Conservation (phyloP, 2,113 vertebrate genomes). For the Mobula hypostoma region DNA sequence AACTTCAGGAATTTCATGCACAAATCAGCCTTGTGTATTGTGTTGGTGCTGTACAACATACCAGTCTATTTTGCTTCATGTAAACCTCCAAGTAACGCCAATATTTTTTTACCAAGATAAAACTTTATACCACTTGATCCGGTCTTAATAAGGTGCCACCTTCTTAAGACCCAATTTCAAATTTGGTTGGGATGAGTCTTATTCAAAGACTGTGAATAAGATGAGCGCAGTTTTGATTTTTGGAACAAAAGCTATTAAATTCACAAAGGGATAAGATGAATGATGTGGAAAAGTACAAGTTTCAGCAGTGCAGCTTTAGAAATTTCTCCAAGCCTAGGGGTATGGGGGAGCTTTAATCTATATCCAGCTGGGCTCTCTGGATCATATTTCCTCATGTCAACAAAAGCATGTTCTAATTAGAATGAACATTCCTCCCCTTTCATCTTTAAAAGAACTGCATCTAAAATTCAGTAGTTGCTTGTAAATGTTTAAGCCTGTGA, state of each 20-base stretch:
- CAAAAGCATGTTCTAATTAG: neutral
- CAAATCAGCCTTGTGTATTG: neutral
- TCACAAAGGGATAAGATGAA: neutral
- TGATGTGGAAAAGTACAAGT: neutral
- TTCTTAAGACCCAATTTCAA: neutral
- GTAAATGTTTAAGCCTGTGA: neutral
- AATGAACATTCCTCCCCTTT: neutral
- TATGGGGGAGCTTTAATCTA: neutral
- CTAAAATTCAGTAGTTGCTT: neutral
- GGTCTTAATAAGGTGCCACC: neutral
- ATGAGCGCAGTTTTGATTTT: neutral
- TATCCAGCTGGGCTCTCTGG: neutral
- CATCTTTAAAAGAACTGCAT: neutral
- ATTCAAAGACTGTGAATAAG: neutral
- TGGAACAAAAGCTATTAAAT: neutral
- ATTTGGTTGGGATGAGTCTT: neutral
- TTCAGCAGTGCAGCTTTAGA: neutral
- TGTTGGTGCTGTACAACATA: neutral
- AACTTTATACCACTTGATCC: neutral
- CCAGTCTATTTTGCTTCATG: neutral
- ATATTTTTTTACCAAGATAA: neutral
- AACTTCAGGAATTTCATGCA: neutral
- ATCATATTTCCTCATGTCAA: neutral
- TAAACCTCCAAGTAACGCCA: neutral
- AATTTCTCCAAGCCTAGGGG: neutral